These are phyloP conservation scores for Ips typographus DNA, from an alignment of 1,140 invertebrate genomes.

Conservation along the genomic window DNA sequence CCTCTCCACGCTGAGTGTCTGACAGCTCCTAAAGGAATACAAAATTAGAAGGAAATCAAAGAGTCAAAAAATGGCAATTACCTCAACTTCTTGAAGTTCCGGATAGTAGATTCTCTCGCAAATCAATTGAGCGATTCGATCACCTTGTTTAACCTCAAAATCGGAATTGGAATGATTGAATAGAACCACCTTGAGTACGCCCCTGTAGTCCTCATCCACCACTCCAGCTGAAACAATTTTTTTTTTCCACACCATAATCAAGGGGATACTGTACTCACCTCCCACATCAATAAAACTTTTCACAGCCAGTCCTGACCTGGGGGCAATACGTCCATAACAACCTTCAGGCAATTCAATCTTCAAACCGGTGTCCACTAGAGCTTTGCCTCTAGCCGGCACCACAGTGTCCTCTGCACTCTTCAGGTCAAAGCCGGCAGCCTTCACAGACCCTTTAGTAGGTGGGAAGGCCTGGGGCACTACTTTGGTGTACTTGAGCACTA, in stretches of 20 bases:
- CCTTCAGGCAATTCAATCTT: slow-evolving; percentile 83
- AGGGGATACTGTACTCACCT: slow-evolving; percentile 52
- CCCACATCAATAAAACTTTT: slow-evolving; percentile 98
- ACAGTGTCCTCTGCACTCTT: slow-evolving; percentile 85
- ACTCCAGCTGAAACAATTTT: slow-evolving; percentile 75
- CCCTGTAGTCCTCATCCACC: slow-evolving; percentile 91
- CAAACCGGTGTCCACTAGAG: slow-evolving; percentile 88
- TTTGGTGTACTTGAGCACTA: slow-evolving; percentile 68
- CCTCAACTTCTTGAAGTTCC: slow-evolving; percentile 72
- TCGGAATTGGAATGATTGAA: slow-evolving; percentile 88
- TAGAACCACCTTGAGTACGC: slow-evolving; percentile 89
- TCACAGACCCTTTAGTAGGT: slow-evolving; percentile 79
- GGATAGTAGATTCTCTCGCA: slow-evolving; percentile 91
- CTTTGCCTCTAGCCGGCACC: slow-evolving; percentile 83
- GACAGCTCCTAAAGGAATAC: slow-evolving; percentile 58
- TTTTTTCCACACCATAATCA: neutral
- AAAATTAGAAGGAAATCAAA: slow-evolving; percentile 3
- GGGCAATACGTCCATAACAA: slow-evolving; percentile 94
- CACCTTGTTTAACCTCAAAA: slow-evolving; percentile 82
- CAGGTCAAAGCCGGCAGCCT: slow-evolving; percentile 90
- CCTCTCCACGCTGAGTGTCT: slow-evolving; percentile 73
- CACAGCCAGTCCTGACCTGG: slow-evolving; percentile 91
- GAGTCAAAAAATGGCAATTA: slow-evolving; percentile 20
- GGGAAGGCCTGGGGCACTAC: slow-evolving; percentile 74
- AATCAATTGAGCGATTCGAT: slow-evolving; percentile 95